Evolutionary conservation across 30 jellyfish, hydroid and myxozoan species (phyloP).

Genomic region (Chironex yamaguchii): DNA sequence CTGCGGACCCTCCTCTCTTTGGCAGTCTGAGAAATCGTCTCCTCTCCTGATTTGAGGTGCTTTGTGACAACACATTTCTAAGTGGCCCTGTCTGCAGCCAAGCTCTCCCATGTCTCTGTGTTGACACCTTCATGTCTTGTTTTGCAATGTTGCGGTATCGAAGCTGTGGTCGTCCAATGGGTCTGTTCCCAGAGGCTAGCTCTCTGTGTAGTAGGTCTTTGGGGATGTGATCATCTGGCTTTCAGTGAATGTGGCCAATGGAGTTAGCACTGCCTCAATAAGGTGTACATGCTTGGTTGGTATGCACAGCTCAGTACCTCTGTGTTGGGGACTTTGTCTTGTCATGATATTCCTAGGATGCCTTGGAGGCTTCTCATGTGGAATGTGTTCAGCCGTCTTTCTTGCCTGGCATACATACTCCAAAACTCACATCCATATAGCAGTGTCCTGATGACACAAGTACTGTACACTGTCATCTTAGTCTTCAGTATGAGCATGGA

Average conservation of each 20-base stretch:
- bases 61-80: not conserved
- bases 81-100: not conserved
- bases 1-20: not conserved
- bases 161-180: not conserved
- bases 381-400: not conserved
- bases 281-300: not conserved
- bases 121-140: not conserved
- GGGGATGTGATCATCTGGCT: not conserved
- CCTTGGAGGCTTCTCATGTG: slow-evolving; percentile 3
- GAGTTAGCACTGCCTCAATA: not conserved
- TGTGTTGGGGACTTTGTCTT: not conserved
- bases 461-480: slow-evolving; percentile 15
- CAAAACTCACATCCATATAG: slow-evolving; percentile 4
- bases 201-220: not conserved
- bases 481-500: not conserved
- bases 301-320: not conserved
- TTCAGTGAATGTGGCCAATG: not conserved
- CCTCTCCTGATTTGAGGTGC: not conserved
- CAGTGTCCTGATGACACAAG: not conserved
- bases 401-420: not conserved
- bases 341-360: slow-evolving; percentile 7
- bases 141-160: not conserved
- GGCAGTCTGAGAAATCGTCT: not conserved
- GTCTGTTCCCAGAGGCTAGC: not conserved
- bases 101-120: not conserved